Base-by-base conservation (phyloP, 2,113 vertebrate genomes). In the Zosterops lateralis region DNA sequence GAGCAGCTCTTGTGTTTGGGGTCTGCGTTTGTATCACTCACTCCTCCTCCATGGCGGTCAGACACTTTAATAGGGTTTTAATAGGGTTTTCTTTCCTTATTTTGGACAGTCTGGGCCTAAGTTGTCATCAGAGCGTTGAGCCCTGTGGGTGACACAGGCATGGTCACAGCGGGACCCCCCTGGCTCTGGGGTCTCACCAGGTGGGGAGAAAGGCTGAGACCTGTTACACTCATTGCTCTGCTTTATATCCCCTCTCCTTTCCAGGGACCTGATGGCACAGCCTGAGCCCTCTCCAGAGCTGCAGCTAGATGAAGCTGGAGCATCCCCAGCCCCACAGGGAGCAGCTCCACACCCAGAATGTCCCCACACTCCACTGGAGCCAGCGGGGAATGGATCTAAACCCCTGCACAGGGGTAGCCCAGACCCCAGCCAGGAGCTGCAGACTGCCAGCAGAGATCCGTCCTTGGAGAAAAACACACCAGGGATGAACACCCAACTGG, bases 191-290 rank as follows among this genome's bases (percentile, higher is more conserved):
- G 0, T 45, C 38, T 45, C 22, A 0, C 24, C 3, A 24, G 26
- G 20, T 3, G 8, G 18, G 53, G 19, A 38, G 48, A 36, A 38
- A 26, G 40, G 54, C 47, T 74, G 60, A 28, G 81, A 65, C 36
- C 71, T 58, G 58, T 68, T 32, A 6, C 54, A 17, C 11, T 77
- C 76, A 5, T 28, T 66, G 34, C 38, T 47, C 51, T 71, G 40
- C 2, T 42, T 96, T 34, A 80, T 6, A 0, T 75, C 36, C 47
- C 38, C 79, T 90, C 70, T 96, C 67, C 47, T 84, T 67, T 29
- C 11, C 94, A 97, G 96, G 95, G 61, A 96, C 95, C 89, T 79
- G 68, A 97, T 97, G 97, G 97, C 97, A 87, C 91, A 96, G 65
- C 77, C 83, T 0, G 20, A 95, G n/a, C 36, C 86, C 14, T 61